These are phyloP conservation scores for Seira musarum DNA, from an alignment of 2,888 invertebrate species.

Conservation along the genomic window DNA sequence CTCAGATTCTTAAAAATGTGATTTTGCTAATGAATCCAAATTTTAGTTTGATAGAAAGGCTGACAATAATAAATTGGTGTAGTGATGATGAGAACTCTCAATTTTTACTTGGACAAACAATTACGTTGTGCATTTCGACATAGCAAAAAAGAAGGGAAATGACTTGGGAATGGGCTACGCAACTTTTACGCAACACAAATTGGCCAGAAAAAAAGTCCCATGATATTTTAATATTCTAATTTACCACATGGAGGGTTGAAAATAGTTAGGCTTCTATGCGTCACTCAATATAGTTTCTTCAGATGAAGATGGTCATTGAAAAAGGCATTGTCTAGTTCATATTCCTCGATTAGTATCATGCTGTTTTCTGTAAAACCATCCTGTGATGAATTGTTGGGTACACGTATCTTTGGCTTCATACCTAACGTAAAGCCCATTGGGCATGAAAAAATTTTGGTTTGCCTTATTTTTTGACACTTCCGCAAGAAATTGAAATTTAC, in stretches of 20 bases:
- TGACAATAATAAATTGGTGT: neutral
- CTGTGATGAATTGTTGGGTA: neutral
- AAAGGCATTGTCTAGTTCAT: neutral
- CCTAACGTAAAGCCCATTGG: too few species aligned
- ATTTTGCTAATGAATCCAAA: constrained; percentile 22
- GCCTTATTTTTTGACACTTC: too few species aligned
- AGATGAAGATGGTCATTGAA: constrained; percentile 19
- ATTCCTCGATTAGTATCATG: neutral
- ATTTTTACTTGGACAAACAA: constrained; percentile 39
- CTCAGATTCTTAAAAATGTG: neutral
- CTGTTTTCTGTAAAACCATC: neutral
- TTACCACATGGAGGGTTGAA: constrained; percentile 30
- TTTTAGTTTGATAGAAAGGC: too few species aligned
- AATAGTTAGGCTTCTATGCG: too few species aligned
- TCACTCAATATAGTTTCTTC: too few species aligned
- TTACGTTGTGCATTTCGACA: constrained; percentile 27
- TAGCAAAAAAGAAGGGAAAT: constrained; percentile 4
- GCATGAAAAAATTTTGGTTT: too few species aligned
- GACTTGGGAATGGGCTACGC: too few species aligned
- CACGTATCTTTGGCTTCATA: neutral
- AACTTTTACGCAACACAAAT: too few species aligned
- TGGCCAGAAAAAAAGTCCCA: neutral
- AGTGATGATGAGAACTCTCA: constrained; percentile 36
- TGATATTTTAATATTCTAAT: constrained; percentile 40
- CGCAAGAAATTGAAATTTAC: too few species aligned